Evolutionary conservation across 2,888 invertebrate species (phyloP).

Genomic region (Deroplatys truncata): DNA sequence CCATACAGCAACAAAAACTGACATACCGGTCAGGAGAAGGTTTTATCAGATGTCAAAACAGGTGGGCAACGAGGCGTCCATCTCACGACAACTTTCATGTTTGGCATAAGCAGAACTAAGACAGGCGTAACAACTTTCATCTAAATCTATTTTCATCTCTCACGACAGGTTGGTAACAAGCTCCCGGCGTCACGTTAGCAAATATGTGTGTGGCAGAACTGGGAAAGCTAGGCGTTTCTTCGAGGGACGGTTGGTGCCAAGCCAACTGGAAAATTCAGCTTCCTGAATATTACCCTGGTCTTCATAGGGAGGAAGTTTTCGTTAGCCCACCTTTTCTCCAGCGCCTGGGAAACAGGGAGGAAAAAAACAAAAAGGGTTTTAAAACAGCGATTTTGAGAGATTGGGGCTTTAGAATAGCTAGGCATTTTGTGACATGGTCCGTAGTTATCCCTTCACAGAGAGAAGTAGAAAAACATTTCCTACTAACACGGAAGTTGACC

Average conservation of each 20-base stretch:
- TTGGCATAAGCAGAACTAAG: no score
- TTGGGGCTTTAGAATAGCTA: no score
- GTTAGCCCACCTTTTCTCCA: neutral
- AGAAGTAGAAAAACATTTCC: neutral
- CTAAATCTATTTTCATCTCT: no score
- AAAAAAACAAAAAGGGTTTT: neutral
- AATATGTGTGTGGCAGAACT: neutral
- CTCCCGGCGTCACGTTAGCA: no score
- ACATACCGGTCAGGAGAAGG: no score
- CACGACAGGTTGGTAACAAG: no score
- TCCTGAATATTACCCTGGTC: neutral
- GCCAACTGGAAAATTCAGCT: neutral
- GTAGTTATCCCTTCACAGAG: neutral
- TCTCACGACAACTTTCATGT: no score
- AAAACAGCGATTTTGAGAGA: neutral
- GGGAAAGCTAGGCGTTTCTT: neutral
- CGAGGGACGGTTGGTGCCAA: neutral
- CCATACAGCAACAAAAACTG: no score
- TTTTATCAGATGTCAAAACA: no score
- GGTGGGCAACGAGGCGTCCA: no score
- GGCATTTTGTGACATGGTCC: neutral
- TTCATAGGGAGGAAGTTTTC: neutral
- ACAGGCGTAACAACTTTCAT: no score
- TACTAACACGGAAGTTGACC: no score
- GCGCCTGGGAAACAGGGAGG: neutral